Conservation (phyloP, 2,888 invertebrate genomes). For the Netelia fuscicornis region DNA sequence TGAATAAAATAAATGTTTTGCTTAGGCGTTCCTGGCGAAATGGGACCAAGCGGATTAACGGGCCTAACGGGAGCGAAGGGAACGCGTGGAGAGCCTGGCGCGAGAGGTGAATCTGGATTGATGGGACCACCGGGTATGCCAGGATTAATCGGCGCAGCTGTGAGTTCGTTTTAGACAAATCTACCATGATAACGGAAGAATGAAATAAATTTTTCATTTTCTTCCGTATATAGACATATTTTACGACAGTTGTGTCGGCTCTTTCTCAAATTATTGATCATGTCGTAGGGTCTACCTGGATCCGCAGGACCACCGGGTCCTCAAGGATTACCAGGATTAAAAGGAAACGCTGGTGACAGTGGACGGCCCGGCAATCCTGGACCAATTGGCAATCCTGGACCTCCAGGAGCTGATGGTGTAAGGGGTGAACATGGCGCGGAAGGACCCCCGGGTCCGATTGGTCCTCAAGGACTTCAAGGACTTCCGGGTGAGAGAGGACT, state of each 20-base stretch:
- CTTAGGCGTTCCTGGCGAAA: slow-evolving; percentile 88
- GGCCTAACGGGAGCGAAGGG: slow-evolving; percentile 91
- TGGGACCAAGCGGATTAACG: slow-evolving; percentile 87
- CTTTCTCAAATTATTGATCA: not conserved
- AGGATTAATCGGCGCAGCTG: slow-evolving; percentile 90
- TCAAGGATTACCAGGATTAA: slow-evolving; percentile 89
- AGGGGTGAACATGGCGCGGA: slow-evolving; percentile 91
- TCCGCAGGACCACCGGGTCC: slow-evolving; percentile 89
- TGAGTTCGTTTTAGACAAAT: slow-evolving; percentile 81
- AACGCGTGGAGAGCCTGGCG: slow-evolving; percentile 90
- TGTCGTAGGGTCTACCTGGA: slow-evolving; percentile 89
- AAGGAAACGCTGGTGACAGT: slow-evolving; percentile 90
- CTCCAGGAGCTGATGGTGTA: slow-evolving; percentile 89
- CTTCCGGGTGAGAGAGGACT: slow-evolving; percentile 89
- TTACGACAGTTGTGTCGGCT: not conserved
- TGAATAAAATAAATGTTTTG: not conserved
- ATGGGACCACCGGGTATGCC: slow-evolving; percentile 92
- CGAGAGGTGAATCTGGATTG: slow-evolving; percentile 91
- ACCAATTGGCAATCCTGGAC: slow-evolving; percentile 89
- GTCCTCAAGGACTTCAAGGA: slow-evolving; percentile 90
- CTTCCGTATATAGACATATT: not conserved
- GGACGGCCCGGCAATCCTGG: slow-evolving; percentile 90
- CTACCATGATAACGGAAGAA: not conserved
- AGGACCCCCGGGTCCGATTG: slow-evolving; percentile 90
- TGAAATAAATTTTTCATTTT: not conserved